Conservation (phyloP, 2,797 vertebrate genomes). For the Tarsius wallacei region DNA sequence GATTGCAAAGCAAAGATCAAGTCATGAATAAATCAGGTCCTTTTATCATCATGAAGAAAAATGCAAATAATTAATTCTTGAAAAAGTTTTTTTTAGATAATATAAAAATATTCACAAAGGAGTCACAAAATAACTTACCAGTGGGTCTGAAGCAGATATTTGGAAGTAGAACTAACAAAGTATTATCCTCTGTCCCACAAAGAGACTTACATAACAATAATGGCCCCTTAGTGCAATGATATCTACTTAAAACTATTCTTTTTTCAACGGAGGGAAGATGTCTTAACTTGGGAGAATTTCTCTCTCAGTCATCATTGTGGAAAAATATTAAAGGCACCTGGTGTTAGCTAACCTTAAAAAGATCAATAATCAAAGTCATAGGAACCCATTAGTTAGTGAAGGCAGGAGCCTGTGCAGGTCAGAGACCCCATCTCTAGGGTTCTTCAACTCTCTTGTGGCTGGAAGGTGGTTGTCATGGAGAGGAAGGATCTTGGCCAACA, state of each 20-base stretch:
- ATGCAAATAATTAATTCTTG: slow-evolving; percentile 7
- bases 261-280: not conserved
- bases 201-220: not conserved
- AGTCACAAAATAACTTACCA: slow-evolving; percentile 5
- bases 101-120: not conserved
- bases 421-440: not conserved
- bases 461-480: not conserved
- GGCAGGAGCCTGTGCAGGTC: not conserved
- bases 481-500: not conserved
- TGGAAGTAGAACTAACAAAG: not conserved
- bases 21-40: not conserved
- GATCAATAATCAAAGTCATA: not conserved
- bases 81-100: not conserved
- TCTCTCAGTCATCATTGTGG: not conserved
- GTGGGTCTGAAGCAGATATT: not conserved
- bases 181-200: not conserved
- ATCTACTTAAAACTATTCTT: not conserved
- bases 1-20: slow-evolving; percentile 2
- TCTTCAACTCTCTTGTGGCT: not conserved
- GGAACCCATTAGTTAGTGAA: not conserved
- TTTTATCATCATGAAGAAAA: slow-evolving; percentile 47
- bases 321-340: not conserved
- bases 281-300: slow-evolving; percentile 16
- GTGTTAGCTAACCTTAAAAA: not conserved
- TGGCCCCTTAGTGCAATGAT: not conserved